These are phyloP conservation scores for Petrocephalus schoutedeni DNA, from an alignment of 2,797 vertebrate genomes.

Conservation along the genomic window DNA sequence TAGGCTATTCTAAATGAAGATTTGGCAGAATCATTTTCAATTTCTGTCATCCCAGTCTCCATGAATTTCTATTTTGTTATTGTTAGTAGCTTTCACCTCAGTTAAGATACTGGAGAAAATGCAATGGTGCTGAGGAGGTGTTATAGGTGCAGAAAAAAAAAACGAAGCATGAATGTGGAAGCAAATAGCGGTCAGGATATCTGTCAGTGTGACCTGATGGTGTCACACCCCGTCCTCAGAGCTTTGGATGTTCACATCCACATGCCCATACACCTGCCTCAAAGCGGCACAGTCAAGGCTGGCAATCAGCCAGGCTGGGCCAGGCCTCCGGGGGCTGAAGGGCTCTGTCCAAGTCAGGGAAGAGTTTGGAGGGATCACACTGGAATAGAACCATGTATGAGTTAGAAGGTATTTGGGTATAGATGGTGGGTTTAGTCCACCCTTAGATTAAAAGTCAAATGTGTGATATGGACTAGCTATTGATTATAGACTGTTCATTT, in stretches of 20 bases:
- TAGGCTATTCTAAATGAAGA: neutral
- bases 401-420: neutral
- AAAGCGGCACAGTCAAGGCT: constrained; percentile 71
- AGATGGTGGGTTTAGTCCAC: neutral
- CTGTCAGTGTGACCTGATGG: neutral
- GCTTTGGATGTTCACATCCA: constrained; percentile 36
- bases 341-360: constrained; percentile 61
- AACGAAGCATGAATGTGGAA: neutral
- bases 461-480: neutral
- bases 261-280: constrained; percentile 68
- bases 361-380: constrained; percentile 47
- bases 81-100: neutral
- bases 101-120: neutral
- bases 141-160: neutral
- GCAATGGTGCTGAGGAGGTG: neutral
- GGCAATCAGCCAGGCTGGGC: constrained; percentile 68
- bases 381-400: constrained; percentile 17
- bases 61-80: neutral
- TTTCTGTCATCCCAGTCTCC: neutral
- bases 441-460: neutral
- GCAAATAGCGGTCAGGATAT: neutral
- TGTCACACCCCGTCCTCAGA: neutral
- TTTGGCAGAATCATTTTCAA: neutral
- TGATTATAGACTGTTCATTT: neutral
- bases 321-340: constrained; percentile 57